Conservation (phyloP, 2,888 invertebrate species). For the Dynastes maya region DNA sequence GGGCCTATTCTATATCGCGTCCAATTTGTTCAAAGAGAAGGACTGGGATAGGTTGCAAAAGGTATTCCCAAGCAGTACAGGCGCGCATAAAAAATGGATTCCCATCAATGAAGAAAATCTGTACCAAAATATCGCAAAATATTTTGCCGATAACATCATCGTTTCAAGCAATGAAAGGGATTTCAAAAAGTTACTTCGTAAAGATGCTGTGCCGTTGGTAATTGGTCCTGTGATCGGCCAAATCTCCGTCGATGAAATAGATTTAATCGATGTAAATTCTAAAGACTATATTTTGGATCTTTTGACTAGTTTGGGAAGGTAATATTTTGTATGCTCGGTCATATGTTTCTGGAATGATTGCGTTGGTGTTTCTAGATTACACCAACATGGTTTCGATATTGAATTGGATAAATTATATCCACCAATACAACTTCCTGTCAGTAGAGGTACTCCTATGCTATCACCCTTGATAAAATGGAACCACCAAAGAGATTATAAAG, state of each 20-base stretch:
- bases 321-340: too few relatives aligned
- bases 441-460: slow-evolving; percentile 88
- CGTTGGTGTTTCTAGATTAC: slow-evolving; percentile 76
- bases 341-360: not conserved
- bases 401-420: too few relatives aligned
- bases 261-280: slow-evolving; percentile 10
- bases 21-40: not conserved
- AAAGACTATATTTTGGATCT: slow-evolving; percentile 18
- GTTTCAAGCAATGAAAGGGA: not conserved
- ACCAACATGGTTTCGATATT: slow-evolving; percentile 83
- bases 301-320: slow-evolving; percentile 35
- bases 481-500: slow-evolving; percentile 84
- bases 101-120: not conserved
- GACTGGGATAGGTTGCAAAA: not conserved
- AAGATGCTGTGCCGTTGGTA: not conserved
- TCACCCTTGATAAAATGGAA: slow-evolving; percentile 92
- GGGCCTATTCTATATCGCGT: slow-evolving; percentile 70
- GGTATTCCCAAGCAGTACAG: not conserved
- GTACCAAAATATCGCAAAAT: not conserved
- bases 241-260: too few relatives aligned
- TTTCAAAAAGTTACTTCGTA: not conserved
- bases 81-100: not conserved
- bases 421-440: slow-evolving; percentile 89
- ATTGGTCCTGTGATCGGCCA: not conserved
- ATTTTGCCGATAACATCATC: too few relatives aligned